phyloP scores from a whole-genome alignment of 2,113 vertebrate genomes.

The Bos javanicus region DNA sequence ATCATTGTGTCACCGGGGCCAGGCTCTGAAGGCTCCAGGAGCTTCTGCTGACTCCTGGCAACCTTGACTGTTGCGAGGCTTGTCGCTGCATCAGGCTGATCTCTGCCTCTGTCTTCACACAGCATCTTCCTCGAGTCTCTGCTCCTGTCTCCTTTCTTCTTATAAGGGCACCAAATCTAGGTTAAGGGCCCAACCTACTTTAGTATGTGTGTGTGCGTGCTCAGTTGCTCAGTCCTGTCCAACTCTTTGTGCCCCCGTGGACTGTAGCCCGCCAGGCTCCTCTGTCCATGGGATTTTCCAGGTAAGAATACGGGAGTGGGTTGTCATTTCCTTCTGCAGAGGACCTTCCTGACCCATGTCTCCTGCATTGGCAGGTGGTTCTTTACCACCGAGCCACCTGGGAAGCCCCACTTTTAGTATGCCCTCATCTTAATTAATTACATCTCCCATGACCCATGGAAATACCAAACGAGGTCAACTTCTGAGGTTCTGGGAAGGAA shows the following conservation, averaged over 20 bases:
- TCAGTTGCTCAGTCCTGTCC: not conserved
- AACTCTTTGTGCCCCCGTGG: not conserved
- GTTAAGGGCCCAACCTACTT: not conserved
- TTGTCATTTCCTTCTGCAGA: not conserved
- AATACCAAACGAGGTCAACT: not conserved
- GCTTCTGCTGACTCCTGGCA: not conserved
- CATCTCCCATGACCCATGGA: not conserved
- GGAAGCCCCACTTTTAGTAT: not conserved
- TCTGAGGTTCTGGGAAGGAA: not conserved
- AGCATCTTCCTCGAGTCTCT: not conserved
- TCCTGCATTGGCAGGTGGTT: not conserved
- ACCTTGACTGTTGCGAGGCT: rapidly evolving
- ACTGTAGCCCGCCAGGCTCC: not conserved
- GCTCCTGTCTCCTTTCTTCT: not conserved
- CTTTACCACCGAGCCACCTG: not conserved
- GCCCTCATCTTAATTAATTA: not conserved
- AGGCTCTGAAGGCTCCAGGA: not conserved
- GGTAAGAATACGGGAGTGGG: not conserved
- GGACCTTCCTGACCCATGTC: not conserved
- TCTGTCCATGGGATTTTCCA: not conserved
- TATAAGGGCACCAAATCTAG: not conserved
- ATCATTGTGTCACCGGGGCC: not conserved
- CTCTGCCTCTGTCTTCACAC: not conserved
- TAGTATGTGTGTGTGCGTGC: not conserved
- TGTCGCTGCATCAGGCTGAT: rapidly evolving